A percentile compares a stretch with the other conserved stretches of the same genome.
Conservation (phyloP, 2,888 invertebrate species). For the Chouioia cunea region DNA sequence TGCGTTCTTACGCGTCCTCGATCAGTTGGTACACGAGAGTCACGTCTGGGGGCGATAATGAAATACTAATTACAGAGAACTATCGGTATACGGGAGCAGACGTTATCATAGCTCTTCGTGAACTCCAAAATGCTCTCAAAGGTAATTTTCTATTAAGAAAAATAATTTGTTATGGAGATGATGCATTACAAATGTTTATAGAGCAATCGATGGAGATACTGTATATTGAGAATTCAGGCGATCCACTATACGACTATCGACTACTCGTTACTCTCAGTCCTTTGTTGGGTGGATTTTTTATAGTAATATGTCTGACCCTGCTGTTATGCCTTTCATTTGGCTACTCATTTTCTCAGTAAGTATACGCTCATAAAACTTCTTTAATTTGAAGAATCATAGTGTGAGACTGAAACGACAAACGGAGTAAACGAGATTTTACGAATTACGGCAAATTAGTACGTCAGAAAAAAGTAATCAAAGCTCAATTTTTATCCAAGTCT, state of each 20-base stretch:
- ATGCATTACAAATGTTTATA: constrained; percentile 39
- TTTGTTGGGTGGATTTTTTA: constrained; percentile 55
- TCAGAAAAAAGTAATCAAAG: background rate
- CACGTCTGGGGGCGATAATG: constrained; percentile 53
- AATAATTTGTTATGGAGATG: background rate
- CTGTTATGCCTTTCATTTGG: constrained; percentile 55
- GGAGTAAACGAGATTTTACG: no score
- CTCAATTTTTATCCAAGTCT: background rate
- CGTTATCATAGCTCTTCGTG: constrained; percentile 54
- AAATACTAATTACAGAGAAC: constrained; percentile 60
- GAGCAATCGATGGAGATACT: constrained; percentile 54
- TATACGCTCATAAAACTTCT: constrained; percentile 42
- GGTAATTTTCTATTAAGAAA: constrained; percentile 47
- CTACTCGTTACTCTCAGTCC: constrained; percentile 52
- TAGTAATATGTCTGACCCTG: constrained; percentile 54
- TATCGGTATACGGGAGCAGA: constrained; percentile 55
- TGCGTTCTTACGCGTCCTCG: constrained; percentile 49
- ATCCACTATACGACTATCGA: constrained; percentile 52
- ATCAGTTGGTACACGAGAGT: constrained; percentile 61
- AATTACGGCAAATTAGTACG: background rate
- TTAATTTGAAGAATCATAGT: no score
- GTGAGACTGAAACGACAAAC: no score
- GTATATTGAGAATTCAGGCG: constrained; percentile 54
- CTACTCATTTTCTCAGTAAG: constrained; percentile 61
- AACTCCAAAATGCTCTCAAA: constrained; percentile 49